Base-by-base conservation (phyloP, 2,113 vertebrate genomes). In the Eurypyga helias region DNA sequence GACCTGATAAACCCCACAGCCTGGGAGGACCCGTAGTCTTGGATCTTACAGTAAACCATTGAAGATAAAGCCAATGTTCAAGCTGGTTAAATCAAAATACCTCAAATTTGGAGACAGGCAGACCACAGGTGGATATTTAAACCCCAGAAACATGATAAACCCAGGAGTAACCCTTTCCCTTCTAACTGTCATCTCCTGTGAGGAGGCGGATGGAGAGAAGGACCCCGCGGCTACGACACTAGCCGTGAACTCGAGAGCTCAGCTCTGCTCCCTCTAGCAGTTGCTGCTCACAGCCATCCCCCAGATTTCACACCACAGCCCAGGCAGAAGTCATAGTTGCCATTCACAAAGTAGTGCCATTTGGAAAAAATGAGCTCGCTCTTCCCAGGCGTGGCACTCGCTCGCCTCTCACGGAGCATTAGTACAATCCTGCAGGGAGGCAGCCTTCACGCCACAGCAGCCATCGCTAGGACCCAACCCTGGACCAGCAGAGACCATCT, bases 271-370 rank as follows among this genome's bases (percentile, higher is more conserved):
- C 60, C 90, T 94, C 79, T 57, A 81, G 83, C 91, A 95, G 79
- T 33, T 93, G 87, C 87, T 95, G 93, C 91, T 93, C 82, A 25
- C 82, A 95, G 70, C 41, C 92, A 71, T 57, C 90, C 90, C 61
- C 69, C 80, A 84, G 65, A 91, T 64, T 92, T 95, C 86, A 81
- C 88, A 70, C 72, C 0, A 2, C 77, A 83, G 60, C 76, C 83
- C 55, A 41, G 75, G 65, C 76, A 93, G 48, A 90, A 94, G 71
- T 93, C 95, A 95, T 90, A 94, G 90, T 58, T 93, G 90, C 91
- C 86, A 76, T 91, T 93, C 0, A 9, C 81, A 79, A 84, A 94
- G 57, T 82, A 76, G 70, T 83, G 52, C 90, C 86, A 24, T 55
- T 95, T 3, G 57, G 92, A 92, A 96, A 41, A 94, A 89, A 93